Base-by-base conservation (phyloP, 2,797 vertebrate genomes). In the Rhabdomys pumilio region DNA sequence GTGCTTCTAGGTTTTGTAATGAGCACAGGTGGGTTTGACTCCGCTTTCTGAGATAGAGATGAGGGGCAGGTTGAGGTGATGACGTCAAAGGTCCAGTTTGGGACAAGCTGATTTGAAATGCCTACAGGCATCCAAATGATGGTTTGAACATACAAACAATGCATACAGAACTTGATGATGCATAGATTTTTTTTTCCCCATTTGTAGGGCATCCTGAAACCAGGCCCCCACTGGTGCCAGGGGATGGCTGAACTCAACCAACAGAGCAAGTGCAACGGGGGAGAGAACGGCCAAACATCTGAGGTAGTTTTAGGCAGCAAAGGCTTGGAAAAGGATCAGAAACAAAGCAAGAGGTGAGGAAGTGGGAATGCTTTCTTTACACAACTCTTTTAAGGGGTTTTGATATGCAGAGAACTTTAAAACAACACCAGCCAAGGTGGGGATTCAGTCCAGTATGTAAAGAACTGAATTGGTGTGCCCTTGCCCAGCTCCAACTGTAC, bases 351-450 rank as follows among this genome's bases (percentile, higher is more conserved):
- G 19, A 91, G 76, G 59, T 88, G 20, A 95, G 38, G 72, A 80
- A n/a, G 10, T 67, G 29, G 77, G 77, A 87, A 67, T 5, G 9
- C 83, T 73, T 81, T 84, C 9, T 86, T 95, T 94, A 61, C 90
- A 86, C 38, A 92, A 57, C 57, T 91, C 47, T 90, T 50, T 86
- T 90, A 76, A 90, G 67, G 61, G 65, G 6, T 67, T 93, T 61
- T 93, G 50, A 72, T 59, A 84, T 80, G 89, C 57, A 87, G 38
- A 3, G 63, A 84, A 90, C 82, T 85, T 91, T 57, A 6, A 61
- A 95, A 89, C 12, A 75, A n/a, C 63, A 38, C 34, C 84, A 93
- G 65, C 29, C 77, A 80, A 26, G 31, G n/a, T 94, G 44, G 38
- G 38, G 81, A 81, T 38, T 83, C 69, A 85, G 15, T 44, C 26